Evolutionary conservation across 2,113 vertebrate species (phyloP).

Genomic region (Excalfactoria chinensis): DNA sequence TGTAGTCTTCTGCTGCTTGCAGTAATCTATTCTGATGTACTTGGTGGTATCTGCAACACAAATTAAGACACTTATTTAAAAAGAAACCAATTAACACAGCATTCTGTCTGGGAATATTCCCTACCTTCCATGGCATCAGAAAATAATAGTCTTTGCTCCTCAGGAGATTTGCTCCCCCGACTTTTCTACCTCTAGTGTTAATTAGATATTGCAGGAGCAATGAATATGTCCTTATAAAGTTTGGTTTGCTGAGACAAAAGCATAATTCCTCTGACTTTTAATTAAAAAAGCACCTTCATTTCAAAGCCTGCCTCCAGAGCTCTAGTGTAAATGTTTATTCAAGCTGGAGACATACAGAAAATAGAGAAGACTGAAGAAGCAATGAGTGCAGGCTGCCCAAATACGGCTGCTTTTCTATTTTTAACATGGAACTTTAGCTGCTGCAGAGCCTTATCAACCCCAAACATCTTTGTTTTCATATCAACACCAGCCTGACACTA

Average conservation of each 20-base stretch:
- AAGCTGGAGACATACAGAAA: conserved; percentile 21
- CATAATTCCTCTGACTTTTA: conserved; percentile 21
- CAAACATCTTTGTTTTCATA: conserved; percentile 46
- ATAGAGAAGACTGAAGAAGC: background rate
- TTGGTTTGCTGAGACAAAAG: conserved; percentile 3
- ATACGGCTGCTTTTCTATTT: conserved; percentile 20
- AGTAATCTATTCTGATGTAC: background rate
- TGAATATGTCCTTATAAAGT: background rate
- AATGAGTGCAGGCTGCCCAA: conserved; percentile 23
- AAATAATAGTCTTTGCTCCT: background rate
- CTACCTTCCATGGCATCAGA: background rate
- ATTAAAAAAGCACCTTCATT: conserved; percentile 49
- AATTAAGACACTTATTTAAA: background rate
- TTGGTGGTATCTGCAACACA: background rate
- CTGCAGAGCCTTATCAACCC: conserved; percentile 12
- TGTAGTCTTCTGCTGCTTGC: background rate
- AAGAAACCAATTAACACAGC: background rate
- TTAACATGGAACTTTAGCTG: conserved; percentile 8
- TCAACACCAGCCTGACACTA: background rate
- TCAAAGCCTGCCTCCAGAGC: conserved; percentile 27
- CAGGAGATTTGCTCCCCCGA: background rate
- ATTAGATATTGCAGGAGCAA: background rate
- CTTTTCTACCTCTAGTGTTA: background rate
- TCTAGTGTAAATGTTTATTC: conserved; percentile 60
- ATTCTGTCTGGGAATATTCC: background rate